These are phyloP conservation scores for Xestia rhomboidea DNA, from an alignment of 2,888 invertebrate species.

Conservation along the genomic window DNA sequence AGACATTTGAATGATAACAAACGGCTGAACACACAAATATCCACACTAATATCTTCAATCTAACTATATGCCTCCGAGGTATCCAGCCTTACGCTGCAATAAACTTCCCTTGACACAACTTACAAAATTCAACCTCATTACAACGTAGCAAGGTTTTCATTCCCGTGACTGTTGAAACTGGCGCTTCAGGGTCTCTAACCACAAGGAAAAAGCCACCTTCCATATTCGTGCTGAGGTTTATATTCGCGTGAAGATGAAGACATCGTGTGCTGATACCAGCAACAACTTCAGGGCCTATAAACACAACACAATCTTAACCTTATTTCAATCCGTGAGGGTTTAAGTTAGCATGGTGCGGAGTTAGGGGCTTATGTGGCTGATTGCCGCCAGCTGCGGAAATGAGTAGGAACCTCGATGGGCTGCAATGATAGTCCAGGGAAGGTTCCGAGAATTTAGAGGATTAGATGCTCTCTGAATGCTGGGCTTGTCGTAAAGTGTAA, in stretches of 20 bases:
- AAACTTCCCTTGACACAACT: slow-evolving; percentile 29
- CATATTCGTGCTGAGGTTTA: not conserved
- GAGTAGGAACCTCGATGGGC: slow-evolving; percentile 69
- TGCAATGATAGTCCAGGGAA: slow-evolving; percentile 53
- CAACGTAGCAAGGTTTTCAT: not conserved
- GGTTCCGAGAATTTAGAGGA: slow-evolving; percentile 46
- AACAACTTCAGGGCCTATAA: not conserved
- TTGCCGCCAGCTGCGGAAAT: slow-evolving; percentile 74
- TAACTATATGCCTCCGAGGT: slow-evolving; percentile 55
- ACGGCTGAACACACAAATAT: slow-evolving; percentile 47
- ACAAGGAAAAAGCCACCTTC: slow-evolving; percentile 30
- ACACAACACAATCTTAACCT: slow-evolving; percentile 24
- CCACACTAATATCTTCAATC: slow-evolving; percentile 60
- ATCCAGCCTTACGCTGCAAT: slow-evolving; percentile 61
- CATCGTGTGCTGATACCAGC: not conserved
- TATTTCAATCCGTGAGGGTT: slow-evolving; percentile 36
- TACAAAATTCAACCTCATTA: slow-evolving; percentile 21
- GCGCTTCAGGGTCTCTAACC: not conserved
- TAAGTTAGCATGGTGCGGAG: slow-evolving; percentile 51
- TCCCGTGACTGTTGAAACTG: not conserved
- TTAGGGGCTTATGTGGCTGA: slow-evolving; percentile 67
- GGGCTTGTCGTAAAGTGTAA: slow-evolving; percentile 33
- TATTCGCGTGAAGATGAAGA: not conserved
- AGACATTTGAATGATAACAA: slow-evolving; percentile 40
- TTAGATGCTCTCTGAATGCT: slow-evolving; percentile 35